Conservation (phyloP, 2,113 vertebrate species). For the Melanocharis versteri region DNA sequence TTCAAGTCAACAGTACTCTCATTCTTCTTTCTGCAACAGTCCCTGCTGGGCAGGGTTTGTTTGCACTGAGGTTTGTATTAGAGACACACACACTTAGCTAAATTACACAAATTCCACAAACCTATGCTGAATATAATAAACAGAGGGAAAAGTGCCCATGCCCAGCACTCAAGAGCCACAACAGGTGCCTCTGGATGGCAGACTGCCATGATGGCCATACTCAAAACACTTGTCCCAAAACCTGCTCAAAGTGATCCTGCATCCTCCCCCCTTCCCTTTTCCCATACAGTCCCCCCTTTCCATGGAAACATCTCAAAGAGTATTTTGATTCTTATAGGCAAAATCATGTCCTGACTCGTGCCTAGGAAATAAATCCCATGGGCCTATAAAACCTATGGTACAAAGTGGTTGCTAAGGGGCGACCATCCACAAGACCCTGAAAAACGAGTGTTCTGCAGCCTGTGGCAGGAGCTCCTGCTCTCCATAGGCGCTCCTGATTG, state of each 20-base stretch:
- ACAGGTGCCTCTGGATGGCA: neutral
- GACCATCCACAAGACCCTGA: neutral
- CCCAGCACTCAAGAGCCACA: neutral
- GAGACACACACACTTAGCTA: neutral
- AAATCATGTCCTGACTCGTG: neutral
- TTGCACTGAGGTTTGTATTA: conserved; percentile 18
- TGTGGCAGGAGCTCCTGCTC: neutral
- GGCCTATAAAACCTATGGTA: neutral
- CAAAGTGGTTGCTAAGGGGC: neutral
- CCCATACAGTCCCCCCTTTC: rapidly evolving
- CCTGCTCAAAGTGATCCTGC: neutral
- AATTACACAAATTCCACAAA: neutral
- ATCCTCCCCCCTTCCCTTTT: neutral
- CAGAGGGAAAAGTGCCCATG: neutral
- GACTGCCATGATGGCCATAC: neutral
- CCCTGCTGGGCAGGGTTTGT: neutral
- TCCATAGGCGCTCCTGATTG: neutral
- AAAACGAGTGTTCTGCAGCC: neutral
- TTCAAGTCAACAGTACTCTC: neutral
- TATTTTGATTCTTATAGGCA: neutral
- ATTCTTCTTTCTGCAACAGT: neutral
- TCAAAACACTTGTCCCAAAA: neutral
- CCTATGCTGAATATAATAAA: neutral
- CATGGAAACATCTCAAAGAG: neutral
- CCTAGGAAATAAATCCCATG: neutral